These are phyloP conservation scores for Coccyzus lansbergi DNA, from an alignment of 2,797 vertebrate species.

Conservation along the genomic window DNA sequence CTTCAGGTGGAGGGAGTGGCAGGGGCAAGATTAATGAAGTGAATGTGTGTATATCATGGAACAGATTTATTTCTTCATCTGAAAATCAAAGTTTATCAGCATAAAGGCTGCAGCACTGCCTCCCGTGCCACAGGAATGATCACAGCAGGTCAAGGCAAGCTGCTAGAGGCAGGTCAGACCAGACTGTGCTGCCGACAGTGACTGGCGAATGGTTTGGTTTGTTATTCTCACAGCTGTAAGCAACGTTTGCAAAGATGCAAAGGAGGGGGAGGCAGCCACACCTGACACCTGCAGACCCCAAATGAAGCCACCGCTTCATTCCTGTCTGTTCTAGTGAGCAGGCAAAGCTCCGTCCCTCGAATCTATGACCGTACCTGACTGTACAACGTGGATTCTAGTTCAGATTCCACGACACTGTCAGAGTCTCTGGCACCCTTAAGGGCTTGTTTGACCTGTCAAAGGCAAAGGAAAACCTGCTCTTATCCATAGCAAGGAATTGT, in stretches of 20 bases:
- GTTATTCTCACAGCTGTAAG: neutral
- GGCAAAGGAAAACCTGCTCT: neutral
- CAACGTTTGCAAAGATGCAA: neutral
- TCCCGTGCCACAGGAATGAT: neutral
- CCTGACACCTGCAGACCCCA: neutral
- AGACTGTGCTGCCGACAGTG: neutral
- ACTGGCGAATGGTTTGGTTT: neutral
- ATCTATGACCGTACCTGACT: slow-evolving; percentile 70
- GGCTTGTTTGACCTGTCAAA: slow-evolving; percentile 58
- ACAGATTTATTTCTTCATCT: neutral
- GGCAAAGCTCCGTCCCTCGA: neutral
- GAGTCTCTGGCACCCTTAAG: slow-evolving; percentile 75
- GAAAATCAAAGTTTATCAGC: neutral
- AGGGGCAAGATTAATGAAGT: neutral
- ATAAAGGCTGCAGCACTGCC: neutral
- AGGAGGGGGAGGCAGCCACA: neutral
- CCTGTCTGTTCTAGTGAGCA: neutral
- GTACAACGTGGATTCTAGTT: slow-evolving; percentile 74
- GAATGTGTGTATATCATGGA: neutral
- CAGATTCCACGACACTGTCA: slow-evolving; percentile 80
- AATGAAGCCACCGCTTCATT: neutral
- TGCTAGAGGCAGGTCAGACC: neutral
- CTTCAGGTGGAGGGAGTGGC: neutral
- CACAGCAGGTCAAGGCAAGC: neutral
- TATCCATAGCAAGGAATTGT: accelerated